These are phyloP conservation scores for Lepidochitona cinerea DNA, from an alignment of 2,888 invertebrate genomes.

Conservation along the genomic window DNA sequence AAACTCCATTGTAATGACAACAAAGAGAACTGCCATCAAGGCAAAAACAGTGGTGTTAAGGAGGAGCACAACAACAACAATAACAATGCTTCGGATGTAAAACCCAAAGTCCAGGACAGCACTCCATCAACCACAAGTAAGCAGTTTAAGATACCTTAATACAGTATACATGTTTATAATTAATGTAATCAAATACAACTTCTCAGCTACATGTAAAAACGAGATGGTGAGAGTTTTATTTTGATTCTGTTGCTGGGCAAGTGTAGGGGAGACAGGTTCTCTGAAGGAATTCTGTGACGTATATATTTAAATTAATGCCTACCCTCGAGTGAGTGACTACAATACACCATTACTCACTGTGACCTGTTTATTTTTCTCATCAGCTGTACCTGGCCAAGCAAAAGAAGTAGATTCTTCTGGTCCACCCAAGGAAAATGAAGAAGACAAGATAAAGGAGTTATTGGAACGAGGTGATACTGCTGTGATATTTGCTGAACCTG, in stretches of 20 bases:
- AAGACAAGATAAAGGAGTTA: slow-evolving; percentile 71
- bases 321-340: no score
- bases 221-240: no score
- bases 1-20: background rate
- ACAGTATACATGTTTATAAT: no score
- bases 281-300: no score
- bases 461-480: slow-evolving; percentile 74
- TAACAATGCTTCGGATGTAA: background rate
- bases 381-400: slow-evolving; percentile 1
- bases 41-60: background rate
- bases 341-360: no score
- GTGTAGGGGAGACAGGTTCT: no score
- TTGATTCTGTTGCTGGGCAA: no score
- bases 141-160: no score
- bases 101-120: background rate
- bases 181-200: no score
- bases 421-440: slow-evolving; percentile 1
- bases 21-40: slow-evolving; percentile 11
- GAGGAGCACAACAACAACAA: slow-evolving; percentile 13
- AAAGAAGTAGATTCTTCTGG: background rate
- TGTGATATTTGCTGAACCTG: slow-evolving; percentile 74
- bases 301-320: no score
- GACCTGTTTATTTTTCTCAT: no score
- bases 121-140: background rate
- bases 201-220: no score